Conservation (phyloP, 2,113 vertebrate species). For the Prolemur simus region DNA sequence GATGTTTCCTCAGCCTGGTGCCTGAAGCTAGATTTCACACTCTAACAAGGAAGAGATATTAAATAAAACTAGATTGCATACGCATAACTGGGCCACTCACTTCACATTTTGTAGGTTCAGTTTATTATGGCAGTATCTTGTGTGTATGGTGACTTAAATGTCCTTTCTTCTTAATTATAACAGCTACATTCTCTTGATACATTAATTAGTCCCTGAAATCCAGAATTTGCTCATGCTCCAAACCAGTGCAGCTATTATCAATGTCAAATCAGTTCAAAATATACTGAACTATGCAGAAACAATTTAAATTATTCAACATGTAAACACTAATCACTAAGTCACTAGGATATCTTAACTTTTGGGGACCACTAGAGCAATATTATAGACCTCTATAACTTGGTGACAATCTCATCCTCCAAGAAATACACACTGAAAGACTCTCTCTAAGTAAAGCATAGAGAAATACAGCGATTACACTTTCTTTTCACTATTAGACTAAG, state of each 20-base stretch:
- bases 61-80: neutral
- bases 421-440: neutral
- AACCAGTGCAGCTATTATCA: neutral
- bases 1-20: neutral
- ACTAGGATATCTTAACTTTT: neutral
- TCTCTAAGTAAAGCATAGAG: neutral
- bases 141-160: neutral
- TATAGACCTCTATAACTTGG: neutral
- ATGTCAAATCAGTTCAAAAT: neutral
- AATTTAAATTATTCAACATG: neutral
- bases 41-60: neutral
- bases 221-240: neutral
- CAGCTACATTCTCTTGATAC: neutral
- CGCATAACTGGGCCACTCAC: neutral
- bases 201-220: constrained; percentile 13
- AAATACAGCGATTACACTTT: neutral
- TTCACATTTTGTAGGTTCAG: neutral
- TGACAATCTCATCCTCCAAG: neutral
- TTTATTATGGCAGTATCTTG: neutral
- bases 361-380: neutral
- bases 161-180: constrained; percentile 47
- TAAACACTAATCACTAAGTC: neutral
- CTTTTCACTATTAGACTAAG: neutral
- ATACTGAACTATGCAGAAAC: neutral
- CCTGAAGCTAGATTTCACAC: constrained; percentile 11